Conservation (phyloP, 53 echinoderm and acorn worm genomes). For the Crossaster papposus region DNA sequence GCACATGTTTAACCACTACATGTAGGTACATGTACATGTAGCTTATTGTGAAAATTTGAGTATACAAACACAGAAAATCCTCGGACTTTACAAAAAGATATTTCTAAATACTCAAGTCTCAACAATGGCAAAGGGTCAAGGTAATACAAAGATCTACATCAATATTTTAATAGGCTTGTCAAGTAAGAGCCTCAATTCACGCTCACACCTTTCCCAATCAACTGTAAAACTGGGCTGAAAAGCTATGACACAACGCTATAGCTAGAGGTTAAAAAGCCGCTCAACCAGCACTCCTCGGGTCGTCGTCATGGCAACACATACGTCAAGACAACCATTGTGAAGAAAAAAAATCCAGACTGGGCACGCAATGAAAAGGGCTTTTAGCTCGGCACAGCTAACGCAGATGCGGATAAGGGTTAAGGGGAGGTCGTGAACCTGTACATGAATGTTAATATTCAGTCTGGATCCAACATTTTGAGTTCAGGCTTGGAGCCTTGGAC, state of each 20-base stretch:
- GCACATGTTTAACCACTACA: no score
- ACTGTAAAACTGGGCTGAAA: neutral
- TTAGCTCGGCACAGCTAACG: neutral
- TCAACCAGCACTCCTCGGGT: constrained; percentile 49
- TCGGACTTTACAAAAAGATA: no score
- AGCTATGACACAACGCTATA: neutral
- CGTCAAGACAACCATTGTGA: constrained; percentile 61
- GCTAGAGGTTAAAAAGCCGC: neutral
- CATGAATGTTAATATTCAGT: neutral
- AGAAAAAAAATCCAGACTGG: constrained; percentile 9
- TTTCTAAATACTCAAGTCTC: no score
- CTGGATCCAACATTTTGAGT: neutral
- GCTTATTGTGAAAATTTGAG: no score
- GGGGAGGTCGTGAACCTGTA: neutral
- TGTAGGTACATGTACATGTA: no score
- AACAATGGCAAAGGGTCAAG: no score
- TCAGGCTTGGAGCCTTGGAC: neutral
- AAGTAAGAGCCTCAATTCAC: neutral
- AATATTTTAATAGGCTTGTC: neutral
- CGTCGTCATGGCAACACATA: constrained; percentile 70
- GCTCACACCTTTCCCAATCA: neutral
- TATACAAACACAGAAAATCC: no score
- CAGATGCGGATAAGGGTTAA: neutral
- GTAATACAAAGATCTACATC: no score
- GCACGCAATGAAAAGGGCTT: neutral